Conservation (phyloP, 2,113 vertebrate genomes). For the Empidonax traillii region DNA sequence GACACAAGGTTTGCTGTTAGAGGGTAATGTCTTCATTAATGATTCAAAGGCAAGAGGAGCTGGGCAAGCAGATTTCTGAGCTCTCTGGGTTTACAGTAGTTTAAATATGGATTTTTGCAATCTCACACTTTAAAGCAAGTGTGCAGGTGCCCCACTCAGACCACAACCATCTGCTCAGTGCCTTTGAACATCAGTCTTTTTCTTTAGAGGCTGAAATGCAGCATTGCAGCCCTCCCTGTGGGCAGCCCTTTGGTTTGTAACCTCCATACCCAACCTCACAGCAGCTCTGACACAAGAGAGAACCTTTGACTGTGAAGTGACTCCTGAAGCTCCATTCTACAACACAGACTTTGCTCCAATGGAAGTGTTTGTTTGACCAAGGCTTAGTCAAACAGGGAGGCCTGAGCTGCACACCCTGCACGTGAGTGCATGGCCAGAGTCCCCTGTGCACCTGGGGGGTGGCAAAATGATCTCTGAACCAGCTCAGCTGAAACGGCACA, state of each 20-base stretch:
- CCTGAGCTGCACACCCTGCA: not conserved
- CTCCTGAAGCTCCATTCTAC: not conserved
- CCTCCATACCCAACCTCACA: not conserved
- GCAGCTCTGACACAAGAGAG: not conserved
- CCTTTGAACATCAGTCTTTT: not conserved
- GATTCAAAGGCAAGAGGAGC: not conserved
- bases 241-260: not conserved
- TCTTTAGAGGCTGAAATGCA: not conserved
- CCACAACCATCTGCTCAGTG: not conserved
- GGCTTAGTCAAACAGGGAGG: not conserved
- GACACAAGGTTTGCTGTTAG: not conserved
- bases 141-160: not conserved
- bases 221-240: not conserved
- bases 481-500: not conserved
- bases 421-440: not conserved
- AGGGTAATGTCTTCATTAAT: not conserved
- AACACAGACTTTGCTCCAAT: not conserved
- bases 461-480: not conserved
- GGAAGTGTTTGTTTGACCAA: constrained; percentile 3
- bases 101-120: not conserved
- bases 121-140: not conserved
- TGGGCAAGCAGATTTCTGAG: not conserved
- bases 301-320: not conserved
- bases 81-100: not conserved
- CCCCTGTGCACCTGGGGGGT: not conserved